Evolutionary conservation across 1,140 invertebrate genomes (phyloP).

Genomic region (Probaryconus sp.): DNA sequence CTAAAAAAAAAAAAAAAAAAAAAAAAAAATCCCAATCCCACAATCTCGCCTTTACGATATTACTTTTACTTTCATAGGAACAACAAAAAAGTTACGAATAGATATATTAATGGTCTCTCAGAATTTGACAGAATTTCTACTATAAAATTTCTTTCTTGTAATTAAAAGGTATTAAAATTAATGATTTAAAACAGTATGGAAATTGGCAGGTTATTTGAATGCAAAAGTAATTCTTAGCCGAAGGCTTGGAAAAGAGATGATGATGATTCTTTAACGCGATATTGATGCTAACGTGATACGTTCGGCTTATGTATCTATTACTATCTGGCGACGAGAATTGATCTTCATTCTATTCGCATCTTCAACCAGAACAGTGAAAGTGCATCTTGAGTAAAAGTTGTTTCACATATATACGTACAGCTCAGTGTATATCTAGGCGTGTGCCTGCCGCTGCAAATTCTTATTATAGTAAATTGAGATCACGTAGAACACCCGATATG

Average conservation of each 20-base stretch:
- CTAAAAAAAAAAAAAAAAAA: too few relatives aligned
- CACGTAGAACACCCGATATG: constrained; percentile 51
- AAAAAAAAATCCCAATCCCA: too few relatives aligned
- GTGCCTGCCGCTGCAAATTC: constrained; percentile 40
- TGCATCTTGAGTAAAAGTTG: constrained; percentile 72
- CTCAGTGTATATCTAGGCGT: constrained; percentile 15
- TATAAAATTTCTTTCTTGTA: background rate
- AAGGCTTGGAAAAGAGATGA: constrained; percentile 2
- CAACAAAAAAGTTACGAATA: too few relatives aligned
- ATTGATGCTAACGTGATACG: constrained; percentile 39
- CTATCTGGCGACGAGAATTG: constrained; percentile 46
- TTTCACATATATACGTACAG: constrained; percentile 54
- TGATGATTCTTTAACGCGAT: background rate
- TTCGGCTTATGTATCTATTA: constrained; percentile 44
- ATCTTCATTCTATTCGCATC: constrained; percentile 63
- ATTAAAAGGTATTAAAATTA: constrained; percentile 14
- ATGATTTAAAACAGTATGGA: constrained; percentile 26
- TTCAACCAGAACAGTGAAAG: constrained; percentile 74
- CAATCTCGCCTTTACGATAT: too few relatives aligned
- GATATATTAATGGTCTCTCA: too few relatives aligned
- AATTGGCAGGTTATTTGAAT: constrained; percentile 17
- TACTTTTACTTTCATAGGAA: too few relatives aligned
- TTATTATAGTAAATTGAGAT: constrained; percentile 72
- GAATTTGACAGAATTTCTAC: too few relatives aligned
- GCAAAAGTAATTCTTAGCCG: background rate